These are phyloP conservation scores for Pseudochromis fuscus DNA, from an alignment of 2,797 vertebrate genomes.

Conservation along the genomic window DNA sequence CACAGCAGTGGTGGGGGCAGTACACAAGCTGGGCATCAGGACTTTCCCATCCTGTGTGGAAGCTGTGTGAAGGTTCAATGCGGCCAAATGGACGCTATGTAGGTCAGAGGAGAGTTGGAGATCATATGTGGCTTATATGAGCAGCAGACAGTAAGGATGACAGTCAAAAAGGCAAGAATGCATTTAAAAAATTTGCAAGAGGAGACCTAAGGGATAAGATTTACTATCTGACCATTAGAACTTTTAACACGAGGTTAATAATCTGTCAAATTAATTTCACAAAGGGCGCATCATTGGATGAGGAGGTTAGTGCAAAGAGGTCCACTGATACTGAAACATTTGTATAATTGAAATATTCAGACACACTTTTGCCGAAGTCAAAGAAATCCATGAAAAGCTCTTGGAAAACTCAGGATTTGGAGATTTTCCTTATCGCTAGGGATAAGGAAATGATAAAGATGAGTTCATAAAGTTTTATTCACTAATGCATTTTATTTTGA, in stretches of 20 bases:
- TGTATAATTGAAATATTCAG: conserved; percentile 25
- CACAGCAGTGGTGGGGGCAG: neutral
- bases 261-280: neutral
- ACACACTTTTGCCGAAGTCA: neutral
- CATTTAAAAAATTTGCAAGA: neutral
- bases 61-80: neutral
- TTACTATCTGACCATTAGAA: neutral
- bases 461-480: neutral
- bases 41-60: neutral
- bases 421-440: neutral
- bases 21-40: neutral
- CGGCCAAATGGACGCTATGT: neutral
- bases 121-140: neutral
- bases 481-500: neutral
- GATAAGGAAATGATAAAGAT: neutral
- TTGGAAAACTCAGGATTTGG: neutral
- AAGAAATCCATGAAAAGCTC: conserved; percentile 11
- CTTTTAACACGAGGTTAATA: neutral
- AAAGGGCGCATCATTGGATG: neutral
- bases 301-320: neutral
- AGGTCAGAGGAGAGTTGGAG: neutral
- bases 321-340: conserved; percentile 30
- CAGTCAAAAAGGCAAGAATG: neutral
- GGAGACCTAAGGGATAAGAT: neutral
- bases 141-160: neutral